A percentile compares a stretch with the other conserved stretches of the same genome.
Evolutionary conservation across 1,140 invertebrate species (phyloP).

Genomic region (Anoplophora glabripennis): DNA sequence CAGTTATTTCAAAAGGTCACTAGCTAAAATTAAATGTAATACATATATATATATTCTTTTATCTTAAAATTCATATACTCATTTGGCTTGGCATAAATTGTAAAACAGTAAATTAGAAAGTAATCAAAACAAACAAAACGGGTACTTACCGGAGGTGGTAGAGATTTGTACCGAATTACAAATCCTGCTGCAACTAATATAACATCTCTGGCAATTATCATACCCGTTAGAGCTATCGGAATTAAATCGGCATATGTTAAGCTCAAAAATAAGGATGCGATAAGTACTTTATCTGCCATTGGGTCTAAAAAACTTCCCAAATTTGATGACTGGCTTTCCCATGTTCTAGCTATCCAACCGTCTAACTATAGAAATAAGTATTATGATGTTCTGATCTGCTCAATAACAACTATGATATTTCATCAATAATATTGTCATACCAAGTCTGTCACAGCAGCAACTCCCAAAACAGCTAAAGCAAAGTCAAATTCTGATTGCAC

Average conservation of each 20-base stretch:
- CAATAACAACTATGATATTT: too few species aligned
- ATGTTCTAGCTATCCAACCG: conserved; percentile 93
- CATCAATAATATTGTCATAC: conserved; percentile 52
- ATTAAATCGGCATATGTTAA: conserved; percentile 83
- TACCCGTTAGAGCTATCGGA: conserved; percentile 76
- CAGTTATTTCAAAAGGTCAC: too few species aligned
- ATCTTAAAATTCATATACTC: too few species aligned
- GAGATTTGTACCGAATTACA: conserved; percentile 84
- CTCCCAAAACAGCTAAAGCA: conserved; percentile 69
- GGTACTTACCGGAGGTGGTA: conserved; percentile 78
- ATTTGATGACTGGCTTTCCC: conserved; percentile 85
- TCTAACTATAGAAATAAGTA: conserved; percentile 70
- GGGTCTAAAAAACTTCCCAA: conserved; percentile 96
- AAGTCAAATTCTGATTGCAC: conserved; percentile 70
- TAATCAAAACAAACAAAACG: not conserved
- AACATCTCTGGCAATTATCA: conserved; percentile 83
- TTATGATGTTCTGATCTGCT: too few species aligned
- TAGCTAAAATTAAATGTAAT: too few species aligned
- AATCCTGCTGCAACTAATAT: conserved; percentile 79
- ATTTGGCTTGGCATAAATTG: too few species aligned
- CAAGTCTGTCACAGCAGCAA: conserved; percentile 82
- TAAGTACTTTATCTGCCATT: conserved; percentile 93
- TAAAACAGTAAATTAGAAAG: too few species aligned
- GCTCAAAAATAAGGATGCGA: conserved; percentile 84
- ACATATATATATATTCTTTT: too few species aligned